Base-by-base conservation (phyloP, 2,888 invertebrate genomes). In the Mycogona germanica region DNA sequence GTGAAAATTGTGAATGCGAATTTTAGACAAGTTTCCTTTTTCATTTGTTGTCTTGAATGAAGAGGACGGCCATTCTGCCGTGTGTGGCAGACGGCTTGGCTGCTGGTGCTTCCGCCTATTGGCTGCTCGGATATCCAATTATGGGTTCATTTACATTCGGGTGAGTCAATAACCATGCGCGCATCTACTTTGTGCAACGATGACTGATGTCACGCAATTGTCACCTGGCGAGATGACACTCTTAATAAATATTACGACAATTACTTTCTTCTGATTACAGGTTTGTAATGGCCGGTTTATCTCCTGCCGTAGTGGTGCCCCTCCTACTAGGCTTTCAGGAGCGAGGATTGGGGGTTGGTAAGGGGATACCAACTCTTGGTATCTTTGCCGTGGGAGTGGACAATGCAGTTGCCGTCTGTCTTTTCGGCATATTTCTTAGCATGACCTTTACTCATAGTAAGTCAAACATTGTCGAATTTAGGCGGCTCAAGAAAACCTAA, bases 301-400 rank as follows among this genome's bases (percentile, higher is more conserved):
- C 93, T 0, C 96, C 96, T 0, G 96, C 96, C 3, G 95, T 97
- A 14, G 85, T 96, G 9, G 95, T 97, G 19, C 93, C 96, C 0
- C 87, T 88, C 61, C 77, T 97, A 58, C 82, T 96, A 68, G 77
- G 84, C 30, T 75, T 96, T 17, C 79, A 92, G 14, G 79, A 79
- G 54, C 84, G 84, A 67, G 89, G 88, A 3, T 91, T 89, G 66
- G 96, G 96, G 0, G 84, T 91, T 1, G 85, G 85, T 40, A 91
- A 93, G 74, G 96, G 96, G 21, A 89, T 97, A 52, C 93, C 96
- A 0, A 96, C 96, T 0, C 75, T 97, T 44, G 87, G 96, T 53
- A 85, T 96, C 38, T 96, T 96, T 0, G 85, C 95, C 0, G 84
- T 95, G 6, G 92, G 92, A 45, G 81, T 97, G 48, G 96, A 96